Percentiles rank a stretch among this genome's conserved stretches.
Evolutionary conservation across 92 coral and sea anemone species (phyloP).

Genomic region (Umimayanthus kanabou): DNA sequence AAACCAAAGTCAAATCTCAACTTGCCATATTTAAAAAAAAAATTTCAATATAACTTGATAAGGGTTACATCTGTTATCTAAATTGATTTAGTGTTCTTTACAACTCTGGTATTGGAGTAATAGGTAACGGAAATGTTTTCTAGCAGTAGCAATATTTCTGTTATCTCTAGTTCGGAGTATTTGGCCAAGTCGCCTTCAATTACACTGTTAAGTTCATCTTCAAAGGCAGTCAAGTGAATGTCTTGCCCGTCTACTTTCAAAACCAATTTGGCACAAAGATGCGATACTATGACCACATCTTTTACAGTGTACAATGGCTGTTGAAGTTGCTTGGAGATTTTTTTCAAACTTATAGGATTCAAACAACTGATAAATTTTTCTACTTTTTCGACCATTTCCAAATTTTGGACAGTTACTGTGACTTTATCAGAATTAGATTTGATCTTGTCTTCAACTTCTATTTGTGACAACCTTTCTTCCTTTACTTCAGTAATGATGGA

Average conservation of each 20-base stretch:
- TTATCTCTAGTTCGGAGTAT: slow-evolving; percentile 16
- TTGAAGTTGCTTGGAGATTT: slow-evolving; percentile 20
- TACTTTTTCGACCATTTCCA: slow-evolving; percentile 13
- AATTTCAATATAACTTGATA: no score
- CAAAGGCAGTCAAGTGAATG: slow-evolving; percentile 16
- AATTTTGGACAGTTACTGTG: slow-evolving; percentile 11
- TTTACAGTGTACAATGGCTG: slow-evolving; percentile 34
- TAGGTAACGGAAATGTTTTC: slow-evolving; percentile 26
- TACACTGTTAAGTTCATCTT: slow-evolving; percentile 7
- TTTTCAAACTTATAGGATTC: slow-evolving; percentile 12
- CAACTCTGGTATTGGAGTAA: background rate
- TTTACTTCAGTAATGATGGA: slow-evolving; percentile 8
- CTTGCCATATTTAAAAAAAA: no score
- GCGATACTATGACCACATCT: slow-evolving; percentile 33
- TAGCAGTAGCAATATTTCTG: slow-evolving; percentile 16
- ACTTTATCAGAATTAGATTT: slow-evolving; percentile 22
- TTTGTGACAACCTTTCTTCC: slow-evolving; percentile 6
- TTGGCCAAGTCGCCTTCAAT: slow-evolving; percentile 9
- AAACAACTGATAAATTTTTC: slow-evolving; percentile 27
- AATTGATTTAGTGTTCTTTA: background rate
- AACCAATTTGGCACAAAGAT: slow-evolving; percentile 27
- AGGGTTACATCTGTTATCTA: background rate
- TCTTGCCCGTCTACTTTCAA: background rate
- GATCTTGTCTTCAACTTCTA: slow-evolving; percentile 20
- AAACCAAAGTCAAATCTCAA: no score